Evolutionary conservation across 2,888 invertebrate genomes (phyloP), one percentile per base, ranked within the genome.

Genomic region (Neoitamus cyanurus): DNA sequence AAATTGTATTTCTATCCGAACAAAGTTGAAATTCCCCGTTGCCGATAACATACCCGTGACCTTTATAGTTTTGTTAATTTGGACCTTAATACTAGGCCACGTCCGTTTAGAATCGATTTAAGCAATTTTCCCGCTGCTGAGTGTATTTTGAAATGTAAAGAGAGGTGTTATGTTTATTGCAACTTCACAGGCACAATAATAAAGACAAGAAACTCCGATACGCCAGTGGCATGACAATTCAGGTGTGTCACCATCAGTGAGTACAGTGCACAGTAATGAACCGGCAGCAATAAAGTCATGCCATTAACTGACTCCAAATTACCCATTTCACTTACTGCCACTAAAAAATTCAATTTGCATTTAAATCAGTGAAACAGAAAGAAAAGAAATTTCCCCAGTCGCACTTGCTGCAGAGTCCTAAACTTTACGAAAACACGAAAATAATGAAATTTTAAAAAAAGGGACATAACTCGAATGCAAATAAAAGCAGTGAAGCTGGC

Each of bases 341-440:
- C 34, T 73, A 73, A 73, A 73, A 73, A 70, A 70, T 37, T 73
- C 73, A 73, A 73, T 73, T 73, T 73, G 73, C 36, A 73, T 73
- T 36, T 37, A 73, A 73, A 73, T 73, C 36, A 36, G 73, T 73
- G 31, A 73, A 34, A 34, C 34, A 36, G 73, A 31, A 70, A 70
- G 30, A 69, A 73, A 73, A 3, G 15, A 36, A 15, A 36, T 36
- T 36, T 20, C 11, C 58, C 2, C 3, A 58, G 6, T 42, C 11
- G 58, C 7, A 9, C 1, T 15, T 58, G 58, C 7, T n/a, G 9
- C 15, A 9, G 20, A 58, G 36, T 2, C 9, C 20, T 36, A n/a
- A n/a, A 34, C 36, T 13, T 36, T 34, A 25, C 31, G 13, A 36
- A 73, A 73, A 37, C 73, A 34, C 73, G n/a, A 73, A 73, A 73